Evolutionary conservation across 2,113 vertebrate species (phyloP), one percentile per base, ranked within the genome.

Genomic region (Nothoprocta pentlandii): DNA sequence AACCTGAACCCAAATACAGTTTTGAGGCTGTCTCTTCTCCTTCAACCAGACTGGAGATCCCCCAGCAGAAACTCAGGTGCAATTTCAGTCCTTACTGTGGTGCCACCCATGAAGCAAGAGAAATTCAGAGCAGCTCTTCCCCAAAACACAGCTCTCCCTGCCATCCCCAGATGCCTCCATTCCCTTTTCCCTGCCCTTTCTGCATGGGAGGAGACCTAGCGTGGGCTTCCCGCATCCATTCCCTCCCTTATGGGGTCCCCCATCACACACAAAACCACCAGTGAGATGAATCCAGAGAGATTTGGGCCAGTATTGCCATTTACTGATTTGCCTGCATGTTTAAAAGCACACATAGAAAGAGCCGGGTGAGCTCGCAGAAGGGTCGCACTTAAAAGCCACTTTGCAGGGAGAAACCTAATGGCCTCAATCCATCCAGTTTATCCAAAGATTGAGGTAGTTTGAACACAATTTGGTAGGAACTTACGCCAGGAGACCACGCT

Each of bases 361-460:
- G 88, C 17, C 1, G 0, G 34, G 46, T 67, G n/a, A 90, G 36
- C 80, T 77, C 64, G 41, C 54, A 80, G 76, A 67, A 67, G 68
- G 80, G 76, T 90, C 54, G 66, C 80, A 23, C 73, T 88, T 95
- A 94, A 96, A 92, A 96, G 92, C 85, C 82, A 77, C 76, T 92
- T 94, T 77, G 47, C 32, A 49, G 82, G 22, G 54, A 80, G 70
- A 73, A 82, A 62, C 0, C 0, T 92, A 95, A 91, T 91, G 87
- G 81, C 66, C 71, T 85, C 79, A 76, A 62, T 53, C 85, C 75
- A 85, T 94, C 94, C 92, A 69, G 81, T 76, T 85, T 85, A 71
- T 80, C 63, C 8, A 12, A 91, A 96, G 90, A 94, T 74, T 69
- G 92, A 96, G 82, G 53, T 76, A 74, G 81, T 82, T 92, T 92